Evolutionary conservation across 2,113 vertebrate genomes (phyloP).

Genomic region (Cisticola juncidis): DNA sequence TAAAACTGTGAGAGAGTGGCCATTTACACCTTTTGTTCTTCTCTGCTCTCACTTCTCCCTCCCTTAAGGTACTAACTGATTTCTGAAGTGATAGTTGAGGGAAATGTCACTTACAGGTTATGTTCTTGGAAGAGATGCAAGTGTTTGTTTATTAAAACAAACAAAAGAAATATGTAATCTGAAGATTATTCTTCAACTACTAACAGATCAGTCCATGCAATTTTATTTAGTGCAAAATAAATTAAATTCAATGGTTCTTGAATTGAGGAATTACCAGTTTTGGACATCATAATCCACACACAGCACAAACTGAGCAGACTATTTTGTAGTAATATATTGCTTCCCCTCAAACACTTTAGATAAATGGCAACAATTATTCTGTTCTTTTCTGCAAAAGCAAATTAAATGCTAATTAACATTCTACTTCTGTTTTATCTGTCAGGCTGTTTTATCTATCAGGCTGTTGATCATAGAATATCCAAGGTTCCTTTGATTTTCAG

Average conservation of each 20-base stretch:
- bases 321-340: background rate
- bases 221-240: background rate
- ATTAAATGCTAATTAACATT: background rate
- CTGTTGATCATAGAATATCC: background rate
- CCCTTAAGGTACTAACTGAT: background rate
- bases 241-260: background rate
- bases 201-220: background rate
- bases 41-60: background rate
- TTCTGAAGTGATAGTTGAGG: background rate
- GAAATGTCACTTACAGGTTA: background rate
- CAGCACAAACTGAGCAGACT: background rate
- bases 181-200: background rate
- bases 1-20: background rate
- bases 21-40: background rate
- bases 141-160: background rate
- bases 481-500: background rate
- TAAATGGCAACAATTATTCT: background rate
- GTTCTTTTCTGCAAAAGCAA: background rate
- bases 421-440: background rate
- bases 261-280: background rate
- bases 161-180: background rate
- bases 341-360: fast-evolving
- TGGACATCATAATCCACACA: background rate
- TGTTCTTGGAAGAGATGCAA: background rate
- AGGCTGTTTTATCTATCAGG: background rate